A percentile compares a stretch with the other conserved stretches of the same genome.
Conservation (phyloP, 2,797 vertebrate species). For the Alosa sapidissima region DNA sequence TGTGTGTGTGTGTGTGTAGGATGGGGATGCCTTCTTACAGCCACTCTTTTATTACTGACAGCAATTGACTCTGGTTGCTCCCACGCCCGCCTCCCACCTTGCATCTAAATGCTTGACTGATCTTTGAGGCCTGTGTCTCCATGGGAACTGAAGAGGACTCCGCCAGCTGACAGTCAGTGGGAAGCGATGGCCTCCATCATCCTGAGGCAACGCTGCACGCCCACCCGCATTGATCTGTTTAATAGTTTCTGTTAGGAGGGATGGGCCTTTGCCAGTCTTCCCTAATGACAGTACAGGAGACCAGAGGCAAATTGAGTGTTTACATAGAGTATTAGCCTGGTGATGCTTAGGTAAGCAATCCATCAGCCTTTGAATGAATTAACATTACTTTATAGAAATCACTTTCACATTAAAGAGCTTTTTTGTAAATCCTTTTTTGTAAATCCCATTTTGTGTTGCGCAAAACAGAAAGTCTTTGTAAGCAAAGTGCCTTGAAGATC, state of each 20-base stretch:
- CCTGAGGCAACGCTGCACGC: background rate
- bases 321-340: too few species aligned
- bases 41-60: slow-evolving; percentile 5
- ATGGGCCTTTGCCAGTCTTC: background rate
- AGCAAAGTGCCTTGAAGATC: too few species aligned
- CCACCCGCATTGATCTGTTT: background rate
- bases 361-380: background rate
- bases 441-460: too few species aligned
- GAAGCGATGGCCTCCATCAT: background rate
- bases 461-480: too few species aligned
- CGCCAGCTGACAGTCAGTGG: background rate
- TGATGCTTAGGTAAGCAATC: background rate
- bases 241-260: background rate
- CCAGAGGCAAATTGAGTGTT: background rate
- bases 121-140: slow-evolving; percentile 1
- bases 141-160: background rate
- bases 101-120: background rate
- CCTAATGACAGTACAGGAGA: background rate
- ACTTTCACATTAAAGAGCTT: too few species aligned
- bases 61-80: background rate
- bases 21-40: background rate
- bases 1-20: background rate
- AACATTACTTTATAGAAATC: too few species aligned
- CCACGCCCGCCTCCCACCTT: background rate
- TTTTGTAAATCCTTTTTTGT: too few species aligned